Conservation (phyloP, 1,140 invertebrate genomes). For the Tetragonula clypearis region DNA sequence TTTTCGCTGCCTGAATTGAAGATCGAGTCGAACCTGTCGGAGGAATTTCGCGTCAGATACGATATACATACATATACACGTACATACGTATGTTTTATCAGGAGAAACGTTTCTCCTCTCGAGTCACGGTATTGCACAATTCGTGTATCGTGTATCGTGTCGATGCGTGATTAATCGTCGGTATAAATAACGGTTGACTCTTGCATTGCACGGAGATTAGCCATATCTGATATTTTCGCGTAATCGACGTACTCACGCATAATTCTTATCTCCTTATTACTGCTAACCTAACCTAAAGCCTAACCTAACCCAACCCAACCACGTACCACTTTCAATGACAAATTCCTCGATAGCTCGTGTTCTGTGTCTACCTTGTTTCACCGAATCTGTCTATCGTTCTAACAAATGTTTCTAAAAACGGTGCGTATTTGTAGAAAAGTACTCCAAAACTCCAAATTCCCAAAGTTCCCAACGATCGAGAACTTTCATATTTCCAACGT, state of each 20-base stretch:
- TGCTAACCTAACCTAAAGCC: no score
- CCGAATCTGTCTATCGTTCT: background rate
- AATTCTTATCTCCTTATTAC: no score
- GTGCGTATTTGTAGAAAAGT: no score
- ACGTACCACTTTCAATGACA: background rate
- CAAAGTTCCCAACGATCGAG: no score
- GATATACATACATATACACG: no score
- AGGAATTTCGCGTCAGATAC: background rate
- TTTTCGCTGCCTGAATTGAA: background rate
- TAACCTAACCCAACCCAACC: no score
- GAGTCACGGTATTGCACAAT: background rate
- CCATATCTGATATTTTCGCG: background rate
- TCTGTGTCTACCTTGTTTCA: no score
- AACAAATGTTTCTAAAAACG: background rate
- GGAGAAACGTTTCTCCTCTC: background rate
- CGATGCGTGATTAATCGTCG: background rate
- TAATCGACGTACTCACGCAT: background rate
- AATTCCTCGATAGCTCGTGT: background rate
- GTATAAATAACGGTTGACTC: background rate
- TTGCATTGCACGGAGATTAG: background rate
- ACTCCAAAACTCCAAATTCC: no score
- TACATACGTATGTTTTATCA: background rate
- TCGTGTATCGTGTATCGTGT: no score
- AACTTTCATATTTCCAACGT: no score
- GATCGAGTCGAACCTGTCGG: background rate